phyloP scores from a whole-genome alignment of 2,797 vertebrate species.

The Gallinago solitaria region DNA sequence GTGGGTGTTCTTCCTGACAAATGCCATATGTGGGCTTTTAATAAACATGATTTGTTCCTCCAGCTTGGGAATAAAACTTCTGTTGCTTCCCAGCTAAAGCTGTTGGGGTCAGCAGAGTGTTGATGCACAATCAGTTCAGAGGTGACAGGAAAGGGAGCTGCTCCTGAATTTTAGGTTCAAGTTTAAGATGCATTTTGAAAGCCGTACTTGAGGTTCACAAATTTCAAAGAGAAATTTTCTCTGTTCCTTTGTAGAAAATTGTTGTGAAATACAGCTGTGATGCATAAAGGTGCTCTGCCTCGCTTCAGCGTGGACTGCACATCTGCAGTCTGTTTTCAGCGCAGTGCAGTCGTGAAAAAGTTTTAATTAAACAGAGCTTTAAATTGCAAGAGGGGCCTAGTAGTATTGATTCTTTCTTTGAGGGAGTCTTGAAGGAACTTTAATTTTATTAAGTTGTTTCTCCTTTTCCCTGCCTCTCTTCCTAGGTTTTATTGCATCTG shows the following conservation, averaged over 20 bases:
- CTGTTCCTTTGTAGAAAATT: neutral
- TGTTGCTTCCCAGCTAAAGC: neutral
- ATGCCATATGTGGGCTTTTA: neutral
- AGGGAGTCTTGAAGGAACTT: neutral
- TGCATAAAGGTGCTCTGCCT: neutral
- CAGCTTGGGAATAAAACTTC: neutral
- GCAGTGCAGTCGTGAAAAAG: rapidly evolving
- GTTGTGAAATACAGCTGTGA: neutral
- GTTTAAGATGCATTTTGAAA: neutral
- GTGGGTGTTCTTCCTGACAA: neutral
- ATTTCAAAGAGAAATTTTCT: neutral
- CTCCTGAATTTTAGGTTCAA: neutral
- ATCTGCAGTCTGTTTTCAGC: neutral
- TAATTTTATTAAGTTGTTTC: neutral
- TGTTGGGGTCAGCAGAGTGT: neutral
- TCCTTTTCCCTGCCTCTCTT: neutral
- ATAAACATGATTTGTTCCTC: neutral
- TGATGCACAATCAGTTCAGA: neutral
- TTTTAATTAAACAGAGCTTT: neutral
- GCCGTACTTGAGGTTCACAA: neutral
- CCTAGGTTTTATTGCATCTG: constrained; percentile 94
- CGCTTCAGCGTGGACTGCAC: neutral
- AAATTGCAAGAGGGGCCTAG: neutral
- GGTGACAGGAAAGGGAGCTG: neutral
- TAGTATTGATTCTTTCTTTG: rapidly evolving